Evolutionary conservation across 2,888 invertebrate species (phyloP), one percentile per base, ranked within the genome.

Genomic region (Antheraea yamamai): DNA sequence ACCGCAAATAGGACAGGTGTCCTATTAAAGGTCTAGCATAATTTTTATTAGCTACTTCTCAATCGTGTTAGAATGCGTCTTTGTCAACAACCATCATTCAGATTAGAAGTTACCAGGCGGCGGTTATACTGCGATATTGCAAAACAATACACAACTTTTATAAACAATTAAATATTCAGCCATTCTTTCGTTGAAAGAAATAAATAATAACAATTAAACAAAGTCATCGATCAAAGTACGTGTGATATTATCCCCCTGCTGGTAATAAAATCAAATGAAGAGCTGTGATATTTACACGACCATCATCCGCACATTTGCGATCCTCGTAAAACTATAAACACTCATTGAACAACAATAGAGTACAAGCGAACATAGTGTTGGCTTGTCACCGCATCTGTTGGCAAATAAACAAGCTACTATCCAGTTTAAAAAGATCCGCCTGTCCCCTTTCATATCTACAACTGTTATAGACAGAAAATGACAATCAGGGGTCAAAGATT

Each of bases 261-360:
- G 75, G 35, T 77, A 75, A 77, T 76, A 73, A 70, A 72, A 73
- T 73, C 47, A 16, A 75, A 74, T 81, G 61, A 58, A 80, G 75
- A 76, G 74, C 76, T 70, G 73, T 73, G 74, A 75, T 58, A 35
- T 76, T 75, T 74, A 66, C 47, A 58, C 61, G 74, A 80, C 81
- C 81, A 92, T 92, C 90, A 89, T 82, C 85, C 88, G 89, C 88
- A 88, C 91, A 91, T 91, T 91, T 90, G 89, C 84, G 81, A 77
- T 83, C 77, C 82, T 83, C 87, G 85, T 88, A 88, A 89, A 88
- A 84, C 85, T 77, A 85, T 81, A 82, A 81, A 84, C 83, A 84
- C 81, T 81, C 72, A 78, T 79, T 82, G 81, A 79, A 81, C 79
- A 77, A 89, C 88, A 90, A 90, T 85, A 84, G 82, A 74, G 64